Evolutionary conservation across 2,113 vertebrate genomes (phyloP).

Genomic region (Plectropomus leopardus): DNA sequence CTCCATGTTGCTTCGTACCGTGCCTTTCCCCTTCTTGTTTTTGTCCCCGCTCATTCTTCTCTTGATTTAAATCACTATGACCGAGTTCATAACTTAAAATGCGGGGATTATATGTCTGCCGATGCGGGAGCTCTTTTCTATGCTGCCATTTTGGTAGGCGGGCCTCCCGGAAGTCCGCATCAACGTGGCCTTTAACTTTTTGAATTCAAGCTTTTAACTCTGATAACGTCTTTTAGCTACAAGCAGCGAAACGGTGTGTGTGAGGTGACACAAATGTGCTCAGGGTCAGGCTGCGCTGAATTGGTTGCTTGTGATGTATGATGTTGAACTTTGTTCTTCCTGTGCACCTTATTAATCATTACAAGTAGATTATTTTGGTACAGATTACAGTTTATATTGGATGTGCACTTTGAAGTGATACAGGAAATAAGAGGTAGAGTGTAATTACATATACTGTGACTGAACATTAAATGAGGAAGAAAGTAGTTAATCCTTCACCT

Average conservation of each 20-base stretch:
- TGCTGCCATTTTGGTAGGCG: no score
- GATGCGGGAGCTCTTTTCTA: no score
- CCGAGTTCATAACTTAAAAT: no score
- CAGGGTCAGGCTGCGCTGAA: background rate
- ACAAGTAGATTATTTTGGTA: background rate
- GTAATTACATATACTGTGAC: background rate
- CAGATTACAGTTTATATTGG: background rate
- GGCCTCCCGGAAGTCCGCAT: no score
- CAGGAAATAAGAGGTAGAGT: background rate
- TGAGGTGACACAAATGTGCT: background rate
- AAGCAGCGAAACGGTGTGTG: background rate
- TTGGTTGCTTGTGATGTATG: background rate
- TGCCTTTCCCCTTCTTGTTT: no score
- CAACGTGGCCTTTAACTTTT: background rate
- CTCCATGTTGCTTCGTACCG: no score
- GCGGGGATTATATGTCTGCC: no score
- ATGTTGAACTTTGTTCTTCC: background rate
- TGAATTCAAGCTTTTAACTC: background rate
- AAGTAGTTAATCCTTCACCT: constrained; percentile 69
- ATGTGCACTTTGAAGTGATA: background rate
- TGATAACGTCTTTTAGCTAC: background rate
- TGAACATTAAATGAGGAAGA: background rate
- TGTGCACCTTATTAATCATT: background rate
- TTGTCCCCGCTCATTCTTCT: no score
- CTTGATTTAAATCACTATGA: no score